These are phyloP conservation scores for Gymnothorax javanicus DNA, from an alignment of 2,797 vertebrate species.

Conservation along the genomic window DNA sequence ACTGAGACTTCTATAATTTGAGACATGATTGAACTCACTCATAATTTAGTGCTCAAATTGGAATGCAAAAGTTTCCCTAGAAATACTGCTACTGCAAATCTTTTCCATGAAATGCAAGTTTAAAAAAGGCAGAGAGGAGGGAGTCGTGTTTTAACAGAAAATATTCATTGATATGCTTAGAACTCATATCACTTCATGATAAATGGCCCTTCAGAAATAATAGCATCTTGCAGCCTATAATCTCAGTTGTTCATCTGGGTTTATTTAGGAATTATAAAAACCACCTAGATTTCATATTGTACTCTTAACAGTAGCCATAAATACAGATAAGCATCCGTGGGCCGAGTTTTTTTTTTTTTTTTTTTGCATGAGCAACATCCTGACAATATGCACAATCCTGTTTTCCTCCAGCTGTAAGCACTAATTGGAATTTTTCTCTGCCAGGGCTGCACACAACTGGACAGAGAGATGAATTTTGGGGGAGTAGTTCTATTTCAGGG, in stretches of 20 bases:
- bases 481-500: too few relatives aligned
- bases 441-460: too few relatives aligned
- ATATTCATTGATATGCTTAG: background rate
- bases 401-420: too few relatives aligned
- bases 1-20: background rate
- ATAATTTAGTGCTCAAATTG: background rate
- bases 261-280: slow-evolving; percentile 34
- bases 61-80: background rate
- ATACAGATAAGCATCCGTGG: background rate
- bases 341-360: too few relatives aligned
- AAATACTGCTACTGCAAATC: background rate
- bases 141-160: background rate
- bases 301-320: slow-evolving; percentile 24
- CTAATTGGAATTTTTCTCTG: too few relatives aligned
- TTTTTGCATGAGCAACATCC: too few relatives aligned
- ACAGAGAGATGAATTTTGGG: too few relatives aligned
- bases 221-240: slow-evolving; percentile 34
- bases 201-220: slow-evolving; percentile 29
- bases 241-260: slow-evolving; percentile 12
- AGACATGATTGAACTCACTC: background rate
- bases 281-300: slow-evolving; percentile 38
- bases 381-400: too few relatives aligned
- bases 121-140: background rate
- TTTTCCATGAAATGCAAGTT: slow-evolving; percentile 13
- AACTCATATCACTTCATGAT: slow-evolving; percentile 12